Evolutionary conservation across 2,888 invertebrate species (phyloP).

Genomic region (Lissocephala sabroskyi): DNA sequence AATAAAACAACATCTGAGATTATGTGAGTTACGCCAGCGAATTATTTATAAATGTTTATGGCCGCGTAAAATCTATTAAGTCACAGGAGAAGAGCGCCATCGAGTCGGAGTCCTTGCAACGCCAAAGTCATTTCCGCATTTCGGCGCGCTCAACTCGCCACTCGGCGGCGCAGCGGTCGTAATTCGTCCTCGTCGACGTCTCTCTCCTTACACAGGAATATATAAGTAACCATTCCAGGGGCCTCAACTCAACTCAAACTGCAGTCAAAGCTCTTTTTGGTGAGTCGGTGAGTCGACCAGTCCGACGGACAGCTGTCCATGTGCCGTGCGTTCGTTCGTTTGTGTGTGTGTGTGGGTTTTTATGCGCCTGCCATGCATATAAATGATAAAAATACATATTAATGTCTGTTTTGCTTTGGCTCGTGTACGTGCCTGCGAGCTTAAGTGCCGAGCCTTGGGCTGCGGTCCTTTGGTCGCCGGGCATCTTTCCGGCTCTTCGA

Average conservation of each 20-base stretch:
- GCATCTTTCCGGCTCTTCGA: not conserved
- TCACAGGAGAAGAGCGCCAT: not conserved
- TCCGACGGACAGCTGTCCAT: no score
- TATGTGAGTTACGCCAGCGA: slow-evolving; percentile 59
- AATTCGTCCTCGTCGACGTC: no score
- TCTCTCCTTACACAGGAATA: no score
- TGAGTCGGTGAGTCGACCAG: no score
- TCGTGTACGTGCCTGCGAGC: no score
- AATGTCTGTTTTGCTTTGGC: slow-evolving; percentile 30
- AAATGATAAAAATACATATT: slow-evolving; percentile 62
- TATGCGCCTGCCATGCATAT: slow-evolving; percentile 62
- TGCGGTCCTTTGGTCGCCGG: no score
- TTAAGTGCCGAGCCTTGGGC: no score
- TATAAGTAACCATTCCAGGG: no score
- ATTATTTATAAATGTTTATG: slow-evolving; percentile 66
- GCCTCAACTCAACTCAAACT: no score
- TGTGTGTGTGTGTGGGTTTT: no score
- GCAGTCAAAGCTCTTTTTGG: no score
- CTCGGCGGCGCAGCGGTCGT: not conserved
- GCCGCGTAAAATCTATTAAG: slow-evolving; percentile 54
- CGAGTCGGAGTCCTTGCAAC: not conserved
- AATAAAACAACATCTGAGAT: slow-evolving; percentile 54
- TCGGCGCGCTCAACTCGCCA: not conserved
- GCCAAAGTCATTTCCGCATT: no score
- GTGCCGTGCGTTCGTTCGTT: not conserved